Base-by-base conservation (phyloP, 2,888 invertebrate genomes). In the Andrena camellia region DNA sequence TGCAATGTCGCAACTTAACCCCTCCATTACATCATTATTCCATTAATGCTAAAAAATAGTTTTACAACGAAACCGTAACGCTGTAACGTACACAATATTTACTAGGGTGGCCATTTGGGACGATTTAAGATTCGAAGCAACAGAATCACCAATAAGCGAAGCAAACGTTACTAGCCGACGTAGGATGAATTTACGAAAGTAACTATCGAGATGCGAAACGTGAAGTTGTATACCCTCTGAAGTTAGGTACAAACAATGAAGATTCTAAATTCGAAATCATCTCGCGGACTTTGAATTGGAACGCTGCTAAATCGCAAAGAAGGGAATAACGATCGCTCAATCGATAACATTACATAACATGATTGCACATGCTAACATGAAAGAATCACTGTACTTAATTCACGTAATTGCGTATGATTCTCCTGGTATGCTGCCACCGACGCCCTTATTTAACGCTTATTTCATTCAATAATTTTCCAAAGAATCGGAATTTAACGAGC, bases 1-100 rank as follows among this genome's bases (percentile, higher is more conserved):
- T 10, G 71, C 81, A 4, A 92, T 71, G 3, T 91, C 86, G 35
- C 72, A 84, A 59, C 68, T 63, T 8, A 86, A 52, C n/a, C 63
- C 66, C 42, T 86, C 80, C 35, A 77, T 63, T n/a, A 2, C 31
- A 23, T 35, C 7, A 62, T 68, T 81, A 64, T 42, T 71, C 13
- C 48, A 10, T 66, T 2, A 23, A 66, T 8, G 8, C 2, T 23
- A 33, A 20, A 8, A 4, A 31, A 26, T 17, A 20, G 17, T 63
- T 54, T 8, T 13, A 10, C 17, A 6, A 20, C 0, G 2, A 52
- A 50, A 50, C 1, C 6, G 29, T 26, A 63, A 68, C 67, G 62
- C 75, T 75, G 42, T 54, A 59, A 63, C 57, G 33, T 48, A 20
- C 26, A 17, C n/a, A 20, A 8, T 62, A 10, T 63, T 67, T 59